Evolutionary conservation across 2,113 vertebrate species (phyloP).

Genomic region (Pyxicephalus adspersus): DNA sequence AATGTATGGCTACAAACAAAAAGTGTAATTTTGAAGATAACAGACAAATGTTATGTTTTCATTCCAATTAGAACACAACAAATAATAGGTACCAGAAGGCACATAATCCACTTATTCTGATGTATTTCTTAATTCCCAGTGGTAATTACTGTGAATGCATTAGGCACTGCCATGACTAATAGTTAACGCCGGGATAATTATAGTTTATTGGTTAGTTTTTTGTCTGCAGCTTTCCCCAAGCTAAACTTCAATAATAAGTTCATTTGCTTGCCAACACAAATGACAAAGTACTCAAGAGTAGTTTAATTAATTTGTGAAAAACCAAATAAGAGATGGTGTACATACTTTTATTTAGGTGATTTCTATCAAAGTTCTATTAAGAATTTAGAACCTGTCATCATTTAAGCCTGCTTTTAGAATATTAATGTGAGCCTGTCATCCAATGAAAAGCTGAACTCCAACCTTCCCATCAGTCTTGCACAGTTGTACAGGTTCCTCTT

Average conservation of each 20-base stretch:
- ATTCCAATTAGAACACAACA: neutral
- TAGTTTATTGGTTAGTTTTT: neutral
- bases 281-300: neutral
- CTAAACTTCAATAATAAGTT: neutral
- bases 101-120: conserved; percentile 8
- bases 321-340: neutral
- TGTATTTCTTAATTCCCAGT: neutral
- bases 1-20: no score
- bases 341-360: no score
- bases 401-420: no score
- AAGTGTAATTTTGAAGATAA: no score
- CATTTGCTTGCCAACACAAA: neutral
- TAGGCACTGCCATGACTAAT: neutral
- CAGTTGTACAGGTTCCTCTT: no score
- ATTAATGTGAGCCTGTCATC: no score
- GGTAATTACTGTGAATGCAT: conserved; percentile 15
- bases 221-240: neutral
- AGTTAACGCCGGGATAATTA: conserved; percentile 28
- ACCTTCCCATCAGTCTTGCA: no score
- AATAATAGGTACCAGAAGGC: neutral
- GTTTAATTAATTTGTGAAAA: neutral
- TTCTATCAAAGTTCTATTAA: no score
- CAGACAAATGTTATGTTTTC: neutral
- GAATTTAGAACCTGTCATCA: no score
- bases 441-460: no score